Percentiles rank a stretch among this genome's conserved stretches.
These are phyloP conservation scores for Selenia dentaria DNA, from an alignment of 2,888 invertebrate genomes.

Conservation along the genomic window DNA sequence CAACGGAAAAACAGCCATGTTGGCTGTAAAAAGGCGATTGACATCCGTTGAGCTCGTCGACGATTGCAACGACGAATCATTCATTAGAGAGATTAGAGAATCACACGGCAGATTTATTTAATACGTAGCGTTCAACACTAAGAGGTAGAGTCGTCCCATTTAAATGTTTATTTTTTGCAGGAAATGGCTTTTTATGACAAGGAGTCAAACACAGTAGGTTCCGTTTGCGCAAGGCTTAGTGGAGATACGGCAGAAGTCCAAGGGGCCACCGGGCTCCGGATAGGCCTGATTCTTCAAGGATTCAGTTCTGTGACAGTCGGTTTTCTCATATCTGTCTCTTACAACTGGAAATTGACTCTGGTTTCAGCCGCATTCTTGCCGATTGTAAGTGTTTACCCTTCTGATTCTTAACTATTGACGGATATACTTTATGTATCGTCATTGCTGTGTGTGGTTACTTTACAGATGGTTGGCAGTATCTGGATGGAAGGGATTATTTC, in stretches of 20 bases:
- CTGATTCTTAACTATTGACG: too few relatives aligned
- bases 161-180: constrained; percentile 47
- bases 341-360: constrained; percentile 86
- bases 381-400: constrained; percentile 74
- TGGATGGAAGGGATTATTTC: constrained; percentile 86
- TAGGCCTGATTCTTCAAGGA: constrained; percentile 86
- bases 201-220: constrained; percentile 85
- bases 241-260: constrained; percentile 87
- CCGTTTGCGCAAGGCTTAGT: constrained; percentile 85
- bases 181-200: constrained; percentile 88
- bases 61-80: too few relatives aligned
- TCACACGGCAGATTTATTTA: too few relatives aligned
- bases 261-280: constrained; percentile 85
- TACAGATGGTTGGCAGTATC: constrained; percentile 83
- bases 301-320: constrained; percentile 85
- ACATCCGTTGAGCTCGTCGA: too few relatives aligned
- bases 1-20: too few relatives aligned
- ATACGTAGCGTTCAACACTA: too few relatives aligned
- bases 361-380: constrained; percentile 86
- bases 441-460: too few relatives aligned
- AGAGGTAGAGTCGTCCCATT: too few relatives aligned
- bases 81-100: too few relatives aligned
- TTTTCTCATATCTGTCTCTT: constrained; percentile 82
- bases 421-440: too few relatives aligned
- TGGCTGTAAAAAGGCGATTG: too few relatives aligned